Evolutionary conservation across 2,888 invertebrate genomes (phyloP).

Genomic region (Spicauda simplicius): DNA sequence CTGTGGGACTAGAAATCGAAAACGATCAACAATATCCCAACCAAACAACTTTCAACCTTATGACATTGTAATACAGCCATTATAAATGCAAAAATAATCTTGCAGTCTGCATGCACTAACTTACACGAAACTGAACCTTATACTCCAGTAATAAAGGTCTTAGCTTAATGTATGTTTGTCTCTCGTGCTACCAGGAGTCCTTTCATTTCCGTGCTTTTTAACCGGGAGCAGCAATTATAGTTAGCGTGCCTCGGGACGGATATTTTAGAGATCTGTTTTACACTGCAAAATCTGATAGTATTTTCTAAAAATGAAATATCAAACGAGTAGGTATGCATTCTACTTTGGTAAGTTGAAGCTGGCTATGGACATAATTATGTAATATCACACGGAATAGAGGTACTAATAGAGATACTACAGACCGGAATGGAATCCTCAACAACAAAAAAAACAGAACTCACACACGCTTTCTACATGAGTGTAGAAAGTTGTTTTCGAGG

Average conservation of each 20-base stretch:
- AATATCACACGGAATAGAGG: too few species aligned
- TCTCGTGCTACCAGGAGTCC: slow-evolving; percentile 63
- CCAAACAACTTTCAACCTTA: background rate
- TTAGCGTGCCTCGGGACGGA: slow-evolving; percentile 68
- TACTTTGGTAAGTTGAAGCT: too few species aligned
- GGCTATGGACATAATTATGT: too few species aligned
- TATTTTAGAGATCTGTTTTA: slow-evolving; percentile 59
- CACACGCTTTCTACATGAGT: too few species aligned
- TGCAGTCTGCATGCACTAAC: slow-evolving; percentile 17
- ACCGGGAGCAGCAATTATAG: slow-evolving; percentile 79
- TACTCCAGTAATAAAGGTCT: slow-evolving; percentile 42
- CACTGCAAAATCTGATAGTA: background rate
- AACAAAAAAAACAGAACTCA: too few species aligned
- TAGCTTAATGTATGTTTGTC: slow-evolving; percentile 44
- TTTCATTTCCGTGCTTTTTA: slow-evolving; percentile 75
- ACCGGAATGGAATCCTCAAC: too few species aligned
- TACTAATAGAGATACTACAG: too few species aligned
- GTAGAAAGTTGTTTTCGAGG: too few species aligned
- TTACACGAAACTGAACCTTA: slow-evolving; percentile 36
- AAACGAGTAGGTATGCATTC: too few species aligned
- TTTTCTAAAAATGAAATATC: background rate
- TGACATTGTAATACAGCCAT: background rate
- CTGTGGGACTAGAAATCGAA: slow-evolving; percentile 68
- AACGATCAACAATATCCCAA: background rate
- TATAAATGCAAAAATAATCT: slow-evolving; percentile 18